Evolutionary conservation across 2,888 invertebrate species (phyloP).

Genomic region (Gastrophysa polygoni): DNA sequence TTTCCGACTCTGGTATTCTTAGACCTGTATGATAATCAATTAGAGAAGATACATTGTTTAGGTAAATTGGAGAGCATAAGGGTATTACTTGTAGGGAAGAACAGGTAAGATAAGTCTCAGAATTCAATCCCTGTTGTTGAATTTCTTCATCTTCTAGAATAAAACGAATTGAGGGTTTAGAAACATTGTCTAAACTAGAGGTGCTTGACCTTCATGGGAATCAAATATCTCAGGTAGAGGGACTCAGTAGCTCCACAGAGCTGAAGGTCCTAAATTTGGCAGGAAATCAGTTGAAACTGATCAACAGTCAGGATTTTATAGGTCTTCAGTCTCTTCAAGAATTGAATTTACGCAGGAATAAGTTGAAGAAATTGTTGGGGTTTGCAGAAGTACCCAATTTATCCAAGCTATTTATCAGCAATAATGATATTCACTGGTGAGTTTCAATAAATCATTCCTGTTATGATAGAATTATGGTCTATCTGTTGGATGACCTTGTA

Average conservation of each 20-base stretch:
- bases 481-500: no score
- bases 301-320: slow-evolving; percentile 77
- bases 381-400: slow-evolving; percentile 78
- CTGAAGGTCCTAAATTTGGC: slow-evolving; percentile 92
- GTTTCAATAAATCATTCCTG: no score
- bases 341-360: slow-evolving; percentile 86
- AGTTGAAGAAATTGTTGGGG: slow-evolving; percentile 78
- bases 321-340: slow-evolving; percentile 82
- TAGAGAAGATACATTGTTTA: slow-evolving; percentile 83
- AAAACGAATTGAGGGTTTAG: slow-evolving; percentile 77
- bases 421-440: slow-evolving; percentile 75
- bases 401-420: slow-evolving; percentile 81
- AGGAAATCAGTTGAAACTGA: slow-evolving; percentile 83
- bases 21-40: slow-evolving; percentile 93
- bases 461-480: no score
- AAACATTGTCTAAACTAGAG: slow-evolving; percentile 76
- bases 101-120: slow-evolving; percentile 64
- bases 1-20: slow-evolving; percentile 85
- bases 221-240: slow-evolving; percentile 73
- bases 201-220: slow-evolving; percentile 94
- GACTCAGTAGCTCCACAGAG: slow-evolving; percentile 72
- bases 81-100: slow-evolving; percentile 90
- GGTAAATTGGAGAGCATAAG: slow-evolving; percentile 78
- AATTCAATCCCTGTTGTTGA: not conserved
- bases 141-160: slow-evolving; percentile 64